A percentile compares a stretch with the other conserved stretches of the same genome.
Conservation (phyloP, 2,888 invertebrate genomes). For the Stenichneumon culpator region DNA sequence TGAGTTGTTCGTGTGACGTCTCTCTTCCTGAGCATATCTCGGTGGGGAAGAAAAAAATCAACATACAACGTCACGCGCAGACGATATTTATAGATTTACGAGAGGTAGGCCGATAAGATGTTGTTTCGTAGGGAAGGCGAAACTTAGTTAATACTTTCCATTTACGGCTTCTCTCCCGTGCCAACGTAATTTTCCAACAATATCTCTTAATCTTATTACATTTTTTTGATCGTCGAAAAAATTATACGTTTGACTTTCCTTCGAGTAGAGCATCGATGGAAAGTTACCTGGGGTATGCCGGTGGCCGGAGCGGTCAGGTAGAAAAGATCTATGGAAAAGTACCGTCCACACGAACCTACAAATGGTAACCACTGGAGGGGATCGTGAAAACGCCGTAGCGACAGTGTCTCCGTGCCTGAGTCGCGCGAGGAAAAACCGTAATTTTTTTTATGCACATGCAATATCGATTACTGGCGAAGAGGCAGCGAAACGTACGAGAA, state of each 20-base stretch:
- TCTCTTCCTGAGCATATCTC: not conserved
- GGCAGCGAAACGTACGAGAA: not conserved
- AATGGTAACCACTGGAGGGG: not conserved
- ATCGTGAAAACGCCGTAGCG: not conserved
- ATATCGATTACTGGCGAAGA: not conserved
- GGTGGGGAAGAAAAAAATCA: not conserved
- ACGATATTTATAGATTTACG: slow-evolving; percentile 1
- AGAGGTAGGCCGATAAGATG: not conserved
- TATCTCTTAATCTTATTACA: too few relatives aligned
- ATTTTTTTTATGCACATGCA: not conserved
- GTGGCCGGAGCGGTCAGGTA: not conserved
- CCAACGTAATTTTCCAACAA: not conserved
- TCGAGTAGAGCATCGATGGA: too few relatives aligned
- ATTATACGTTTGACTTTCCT: too few relatives aligned
- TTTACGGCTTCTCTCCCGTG: not conserved
- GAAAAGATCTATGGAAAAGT: slow-evolving; percentile 45
- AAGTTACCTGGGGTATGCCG: too few relatives aligned
- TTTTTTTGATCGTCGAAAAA: too few relatives aligned
- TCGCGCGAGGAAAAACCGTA: slow-evolving; percentile 25
- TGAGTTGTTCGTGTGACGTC: not conserved
- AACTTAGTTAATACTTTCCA: not conserved
- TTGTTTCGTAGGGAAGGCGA: not conserved
- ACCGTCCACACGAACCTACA: slow-evolving; percentile 4
- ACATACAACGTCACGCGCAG: not conserved
- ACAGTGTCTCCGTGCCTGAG: not conserved